A percentile compares a stretch with the other conserved stretches of the same genome.
phyloP scores from a whole-genome alignment of 2,888 invertebrate species.

The Drosophila macrospina region DNA sequence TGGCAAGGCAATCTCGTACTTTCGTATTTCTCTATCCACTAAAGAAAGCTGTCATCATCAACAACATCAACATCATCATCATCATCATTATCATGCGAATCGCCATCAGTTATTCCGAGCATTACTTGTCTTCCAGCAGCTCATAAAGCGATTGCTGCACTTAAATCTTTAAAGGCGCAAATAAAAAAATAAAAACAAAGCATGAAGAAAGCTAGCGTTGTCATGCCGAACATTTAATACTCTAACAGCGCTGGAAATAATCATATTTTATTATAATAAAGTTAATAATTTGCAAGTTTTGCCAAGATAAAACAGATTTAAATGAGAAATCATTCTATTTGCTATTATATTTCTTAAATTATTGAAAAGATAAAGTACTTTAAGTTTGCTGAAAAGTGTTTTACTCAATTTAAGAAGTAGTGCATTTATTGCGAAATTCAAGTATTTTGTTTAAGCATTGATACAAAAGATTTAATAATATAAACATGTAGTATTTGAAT shows the following conservation, averaged over 20 bases:
- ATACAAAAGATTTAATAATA: too few species aligned
- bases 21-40: slow-evolving; percentile 9
- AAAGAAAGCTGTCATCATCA: slow-evolving; percentile 37
- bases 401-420: too few species aligned
- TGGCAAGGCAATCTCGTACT: slow-evolving; percentile 31
- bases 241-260: too few species aligned
- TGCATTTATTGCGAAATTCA: too few species aligned
- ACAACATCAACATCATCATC: slow-evolving; percentile 35
- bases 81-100: slow-evolving; percentile 35
- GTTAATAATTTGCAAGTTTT: too few species aligned
- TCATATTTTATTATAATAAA: too few species aligned
- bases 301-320: too few species aligned
- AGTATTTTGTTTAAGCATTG: too few species aligned
- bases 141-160: slow-evolving; percentile 62
- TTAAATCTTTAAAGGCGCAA: slow-evolving; percentile 58
- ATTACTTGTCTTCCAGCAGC: slow-evolving; percentile 44
- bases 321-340: too few species aligned
- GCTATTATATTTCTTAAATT: too few species aligned
- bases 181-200: slow-evolving; percentile 20
- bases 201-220: background rate
- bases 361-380: too few species aligned
- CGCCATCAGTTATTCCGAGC: slow-evolving; percentile 69
- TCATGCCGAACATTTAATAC: slow-evolving; percentile 9
- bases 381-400: too few species aligned
- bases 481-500: background rate